These are phyloP conservation scores for Yponomeuta evonymella DNA, from an alignment of 2,888 invertebrate species.

Conservation along the genomic window DNA sequence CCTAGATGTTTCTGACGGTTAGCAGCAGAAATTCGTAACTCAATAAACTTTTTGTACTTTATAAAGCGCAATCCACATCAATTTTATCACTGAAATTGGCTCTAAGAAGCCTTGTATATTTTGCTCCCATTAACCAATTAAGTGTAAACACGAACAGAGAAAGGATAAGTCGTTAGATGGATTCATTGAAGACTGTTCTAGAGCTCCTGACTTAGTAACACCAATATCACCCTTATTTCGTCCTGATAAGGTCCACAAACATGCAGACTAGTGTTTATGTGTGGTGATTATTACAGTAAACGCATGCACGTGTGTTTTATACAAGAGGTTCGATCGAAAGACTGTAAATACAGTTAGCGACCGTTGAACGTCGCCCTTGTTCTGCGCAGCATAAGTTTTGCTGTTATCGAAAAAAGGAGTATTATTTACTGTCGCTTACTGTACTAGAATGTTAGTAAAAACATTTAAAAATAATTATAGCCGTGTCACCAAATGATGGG, in stretches of 20 bases:
- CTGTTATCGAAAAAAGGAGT: too few relatives aligned
- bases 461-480: background rate
- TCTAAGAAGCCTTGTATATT: background rate
- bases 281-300: background rate
- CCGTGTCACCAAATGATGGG: background rate
- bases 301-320: background rate
- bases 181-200: background rate
- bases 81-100: background rate
- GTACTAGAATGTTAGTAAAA: constrained; percentile 4
- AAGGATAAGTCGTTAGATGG: background rate
- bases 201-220: background rate
- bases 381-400: too few relatives aligned
- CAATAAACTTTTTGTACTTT: too few relatives aligned
- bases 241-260: constrained; percentile 22
- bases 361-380: too few relatives aligned
- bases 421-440: background rate
- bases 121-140: background rate
- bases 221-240: background rate
- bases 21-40: too few relatives aligned
- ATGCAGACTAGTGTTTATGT: background rate
- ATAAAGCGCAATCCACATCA: too few relatives aligned
- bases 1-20: too few relatives aligned
- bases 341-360: background rate
- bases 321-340: background rate
- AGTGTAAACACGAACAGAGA: background rate